Evolutionary conservation across 2,797 vertebrate species (phyloP).

Genomic region (Pseudotriccus pelzelni): DNA sequence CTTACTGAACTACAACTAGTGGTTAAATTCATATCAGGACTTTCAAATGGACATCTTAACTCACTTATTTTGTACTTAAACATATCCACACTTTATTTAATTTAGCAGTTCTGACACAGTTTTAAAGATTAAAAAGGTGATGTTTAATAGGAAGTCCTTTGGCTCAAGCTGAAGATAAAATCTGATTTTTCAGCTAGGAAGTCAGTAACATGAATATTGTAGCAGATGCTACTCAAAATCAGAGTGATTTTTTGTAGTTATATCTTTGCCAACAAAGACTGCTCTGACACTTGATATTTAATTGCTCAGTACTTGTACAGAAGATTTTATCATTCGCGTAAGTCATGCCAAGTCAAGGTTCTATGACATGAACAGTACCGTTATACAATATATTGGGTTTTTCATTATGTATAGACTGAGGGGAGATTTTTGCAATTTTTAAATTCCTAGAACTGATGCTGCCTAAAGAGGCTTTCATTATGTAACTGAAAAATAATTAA

Average conservation of each 20-base stretch:
- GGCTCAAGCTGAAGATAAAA: neutral
- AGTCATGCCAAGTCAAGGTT: neutral
- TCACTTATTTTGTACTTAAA: accelerated
- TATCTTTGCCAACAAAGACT: neutral
- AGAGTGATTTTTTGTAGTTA: neutral
- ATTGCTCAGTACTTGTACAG: neutral
- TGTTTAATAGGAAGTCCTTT: neutral
- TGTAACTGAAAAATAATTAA: neutral
- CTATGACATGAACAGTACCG: neutral
- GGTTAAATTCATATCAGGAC: neutral
- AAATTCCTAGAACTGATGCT: neutral
- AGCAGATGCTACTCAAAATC: neutral
- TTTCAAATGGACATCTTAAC: neutral
- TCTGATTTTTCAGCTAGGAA: neutral
- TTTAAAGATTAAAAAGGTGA: neutral
- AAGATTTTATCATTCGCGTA: neutral
- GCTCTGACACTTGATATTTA: neutral
- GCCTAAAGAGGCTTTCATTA: neutral
- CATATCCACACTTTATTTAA: neutral
- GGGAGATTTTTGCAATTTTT: neutral
- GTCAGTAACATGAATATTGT: neutral
- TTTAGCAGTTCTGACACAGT: neutral
- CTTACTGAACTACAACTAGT: neutral
- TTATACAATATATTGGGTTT: accelerated
- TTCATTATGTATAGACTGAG: neutral